Base-by-base conservation (phyloP, 92 coral and sea anemone genomes). In the Porites cylindrica region DNA sequence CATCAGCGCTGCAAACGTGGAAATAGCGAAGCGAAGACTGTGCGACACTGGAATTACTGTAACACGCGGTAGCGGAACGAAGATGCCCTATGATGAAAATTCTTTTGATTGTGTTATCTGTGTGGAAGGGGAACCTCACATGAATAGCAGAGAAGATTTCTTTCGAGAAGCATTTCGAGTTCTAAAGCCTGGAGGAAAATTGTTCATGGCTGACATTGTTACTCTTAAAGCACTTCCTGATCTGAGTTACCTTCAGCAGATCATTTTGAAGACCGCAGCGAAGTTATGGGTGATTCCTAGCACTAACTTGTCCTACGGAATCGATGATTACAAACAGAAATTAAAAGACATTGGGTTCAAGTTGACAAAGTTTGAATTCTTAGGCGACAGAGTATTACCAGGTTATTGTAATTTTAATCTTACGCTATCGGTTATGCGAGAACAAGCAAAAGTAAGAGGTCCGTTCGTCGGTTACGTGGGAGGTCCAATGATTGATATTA, bases 101-200 rank as follows among this genome's bases (percentile, higher is more conserved):
- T 56, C 90, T 0, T 90, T 90, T 51, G 88, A 87, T 56, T 83
- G 53, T 26, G 84, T 90, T 54, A 71, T 90, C 23, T 90, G 83
- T 10, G 87, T 79, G 18, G n/a, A 38, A 38, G 47, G 47, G 3
- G 47, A 38, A 38, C 47, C 47, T 1, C 47, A 38, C 47, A 38
- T 38, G 47, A 38, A 38, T 38, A 38, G 47, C 47, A 38, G 47
- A 38, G 47, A 38, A 38, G 47, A 38, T 38, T 38, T 38, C 47
- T 38, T 38, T 38, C 47, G 47, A 38, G 47, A 38, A 38, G 47
- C 47, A 38, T 38, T 38, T 38, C 47, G 47, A 38, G 47, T 38
- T 38, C 47, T 38, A 38, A 38, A 38, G 47, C 47, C 47, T 38
- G 47, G 47, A 38, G 47, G 47, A 38, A 38, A 38, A 38, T 38